Conservation (phyloP, 92 coral and sea anemone species). For the Palythoa caribaeorum region DNA sequence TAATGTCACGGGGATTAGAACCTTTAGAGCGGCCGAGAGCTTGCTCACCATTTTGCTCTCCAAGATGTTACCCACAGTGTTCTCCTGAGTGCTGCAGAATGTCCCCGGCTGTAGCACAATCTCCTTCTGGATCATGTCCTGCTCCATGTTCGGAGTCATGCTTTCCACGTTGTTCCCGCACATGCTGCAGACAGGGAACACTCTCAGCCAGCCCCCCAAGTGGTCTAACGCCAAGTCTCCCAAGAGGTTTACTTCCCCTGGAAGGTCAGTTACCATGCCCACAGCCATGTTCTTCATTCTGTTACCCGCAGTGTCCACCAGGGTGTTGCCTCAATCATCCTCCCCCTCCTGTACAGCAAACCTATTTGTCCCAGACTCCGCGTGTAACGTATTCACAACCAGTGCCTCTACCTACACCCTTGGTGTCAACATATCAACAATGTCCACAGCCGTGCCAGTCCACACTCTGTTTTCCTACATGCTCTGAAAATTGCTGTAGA, state of each 20-base stretch:
- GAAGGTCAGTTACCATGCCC: slow-evolving; percentile 19
- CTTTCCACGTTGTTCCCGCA: not conserved
- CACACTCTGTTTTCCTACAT: not conserved
- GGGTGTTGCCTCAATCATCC: not conserved
- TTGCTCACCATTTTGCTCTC: not conserved
- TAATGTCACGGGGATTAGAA: not conserved
- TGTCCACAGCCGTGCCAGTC: slow-evolving; percentile 35
- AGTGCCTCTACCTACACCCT: not conserved
- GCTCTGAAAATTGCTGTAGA: slow-evolving; percentile 33
- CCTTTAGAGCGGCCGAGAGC: not conserved
- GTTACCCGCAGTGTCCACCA: slow-evolving; percentile 40
- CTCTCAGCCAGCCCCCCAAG: not conserved
- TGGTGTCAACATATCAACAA: not conserved
- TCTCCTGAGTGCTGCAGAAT: not conserved
- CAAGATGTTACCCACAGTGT: slow-evolving; percentile 11
- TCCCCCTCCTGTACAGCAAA: not conserved
- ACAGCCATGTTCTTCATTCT: slow-evolving; percentile 1
- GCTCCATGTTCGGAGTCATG: not conserved
- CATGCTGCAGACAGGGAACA: not conserved
- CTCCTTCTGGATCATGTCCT: not conserved
- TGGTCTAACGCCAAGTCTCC: not conserved
- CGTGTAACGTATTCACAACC: not conserved
- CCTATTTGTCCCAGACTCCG: not conserved
- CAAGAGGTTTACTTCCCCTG: slow-evolving; percentile 1
- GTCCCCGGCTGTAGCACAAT: not conserved